Percentiles rank a stretch among this genome's conserved stretches.
These are phyloP conservation scores for Prietella phreatophila DNA, from an alignment of 2,113 vertebrate species.

Conservation along the genomic window DNA sequence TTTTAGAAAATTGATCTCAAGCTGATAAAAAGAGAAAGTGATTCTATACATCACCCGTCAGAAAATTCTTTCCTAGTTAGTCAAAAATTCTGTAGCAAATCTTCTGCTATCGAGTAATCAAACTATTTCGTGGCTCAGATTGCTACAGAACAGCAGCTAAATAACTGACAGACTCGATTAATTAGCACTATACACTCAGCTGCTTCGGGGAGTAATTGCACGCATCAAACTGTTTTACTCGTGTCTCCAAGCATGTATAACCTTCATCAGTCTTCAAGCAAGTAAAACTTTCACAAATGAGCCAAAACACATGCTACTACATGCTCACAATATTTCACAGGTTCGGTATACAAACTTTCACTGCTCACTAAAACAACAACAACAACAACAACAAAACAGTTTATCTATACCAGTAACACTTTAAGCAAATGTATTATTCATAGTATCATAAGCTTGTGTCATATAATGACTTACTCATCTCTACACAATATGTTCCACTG, in stretches of 20 bases:
- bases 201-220: conserved; percentile 5
- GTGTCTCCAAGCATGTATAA: conserved; percentile 17
- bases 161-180: conserved; percentile 10
- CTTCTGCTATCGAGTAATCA: background rate
- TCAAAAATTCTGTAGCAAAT: background rate
- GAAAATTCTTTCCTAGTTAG: background rate
- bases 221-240: conserved; percentile 3
- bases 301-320: background rate
- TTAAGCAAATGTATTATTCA: background rate
- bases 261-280: background rate
- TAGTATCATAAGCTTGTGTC: background rate
- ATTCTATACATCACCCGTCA: background rate
- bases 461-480: background rate
- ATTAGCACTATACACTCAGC: background rate
- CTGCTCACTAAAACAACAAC: background rate
- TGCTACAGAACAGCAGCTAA: background rate
- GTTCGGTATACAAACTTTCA: background rate
- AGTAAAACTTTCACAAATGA: background rate
- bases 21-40: background rate
- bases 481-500: background rate
- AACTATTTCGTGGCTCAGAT: background rate
- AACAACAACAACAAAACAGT: too few species aligned
- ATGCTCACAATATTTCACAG: background rate
- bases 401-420: background rate
- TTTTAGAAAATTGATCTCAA: background rate